Conservation (phyloP, 2,113 vertebrate species). For the Myrmecophaga tridactyla region DNA sequence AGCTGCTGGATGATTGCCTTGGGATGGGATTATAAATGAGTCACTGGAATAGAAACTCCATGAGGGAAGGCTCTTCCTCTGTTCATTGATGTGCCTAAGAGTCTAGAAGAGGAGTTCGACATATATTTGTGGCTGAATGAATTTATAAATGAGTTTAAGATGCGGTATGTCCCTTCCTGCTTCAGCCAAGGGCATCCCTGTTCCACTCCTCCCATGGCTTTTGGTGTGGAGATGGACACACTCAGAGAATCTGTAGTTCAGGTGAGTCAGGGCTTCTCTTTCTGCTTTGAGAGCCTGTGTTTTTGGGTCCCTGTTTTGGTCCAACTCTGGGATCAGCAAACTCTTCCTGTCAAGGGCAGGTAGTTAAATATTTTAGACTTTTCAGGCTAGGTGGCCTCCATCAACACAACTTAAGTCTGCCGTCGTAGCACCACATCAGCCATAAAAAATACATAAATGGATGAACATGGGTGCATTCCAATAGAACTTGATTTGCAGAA, state of each 20-base stretch:
- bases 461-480: not conserved
- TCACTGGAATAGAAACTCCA: not conserved
- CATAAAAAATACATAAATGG: not conserved
- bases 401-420: not conserved
- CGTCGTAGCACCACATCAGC: not conserved
- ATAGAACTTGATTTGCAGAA: not conserved
- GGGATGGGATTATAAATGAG: not conserved
- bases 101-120: not conserved
- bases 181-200: not conserved
- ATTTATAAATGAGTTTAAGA: slow-evolving; percentile 30
- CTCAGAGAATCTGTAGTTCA: not conserved
- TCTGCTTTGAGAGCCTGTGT: not conserved
- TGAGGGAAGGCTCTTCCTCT: not conserved
- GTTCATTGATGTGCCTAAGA: not conserved
- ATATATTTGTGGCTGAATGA: not conserved
- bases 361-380: not conserved
- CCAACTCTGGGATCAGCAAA: not conserved
- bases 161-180: not conserved
- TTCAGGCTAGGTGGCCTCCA: not conserved
- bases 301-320: not conserved
- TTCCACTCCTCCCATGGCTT: not conserved
- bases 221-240: not conserved
- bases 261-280: not conserved
- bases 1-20: not conserved
- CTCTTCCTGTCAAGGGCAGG: not conserved